Percentiles rank a stretch among this genome's conserved stretches.
phyloP scores from a whole-genome alignment of 2,797 vertebrate species.

The Sternarchorhynchus goeldii region DNA sequence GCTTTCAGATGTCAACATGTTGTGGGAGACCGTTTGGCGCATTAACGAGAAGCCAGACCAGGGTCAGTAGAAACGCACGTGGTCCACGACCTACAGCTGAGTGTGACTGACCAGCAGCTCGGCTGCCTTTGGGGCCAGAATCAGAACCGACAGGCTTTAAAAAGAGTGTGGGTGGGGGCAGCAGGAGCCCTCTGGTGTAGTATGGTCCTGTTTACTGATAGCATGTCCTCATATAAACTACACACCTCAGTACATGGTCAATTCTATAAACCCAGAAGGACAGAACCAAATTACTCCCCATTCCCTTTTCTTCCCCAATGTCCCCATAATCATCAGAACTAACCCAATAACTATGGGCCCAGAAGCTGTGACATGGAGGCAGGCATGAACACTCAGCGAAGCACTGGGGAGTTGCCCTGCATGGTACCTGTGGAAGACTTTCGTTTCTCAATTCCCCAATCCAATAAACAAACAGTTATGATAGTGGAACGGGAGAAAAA shows the following conservation, averaged over 20 bases:
- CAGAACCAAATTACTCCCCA: constrained; percentile 75
- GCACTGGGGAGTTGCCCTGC: constrained; percentile 37
- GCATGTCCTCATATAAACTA: constrained; percentile 7
- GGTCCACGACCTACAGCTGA: background rate
- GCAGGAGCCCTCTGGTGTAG: background rate
- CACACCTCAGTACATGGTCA: constrained; percentile 44
- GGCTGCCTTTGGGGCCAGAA: background rate
- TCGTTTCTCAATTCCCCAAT: constrained; percentile 36
- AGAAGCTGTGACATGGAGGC: constrained; percentile 62
- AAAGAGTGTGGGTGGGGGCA: too few species aligned
- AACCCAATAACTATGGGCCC: background rate
- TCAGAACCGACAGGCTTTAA: background rate
- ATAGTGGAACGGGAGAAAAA: constrained; percentile 12
- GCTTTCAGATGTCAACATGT: background rate
- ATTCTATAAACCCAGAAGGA: constrained; percentile 53
- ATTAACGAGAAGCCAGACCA: constrained; percentile 1
- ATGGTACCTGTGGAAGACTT: constrained; percentile 27
- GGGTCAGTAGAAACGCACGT: background rate
- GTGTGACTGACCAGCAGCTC: background rate
- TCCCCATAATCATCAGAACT: constrained; percentile 17
- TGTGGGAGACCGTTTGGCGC: background rate
- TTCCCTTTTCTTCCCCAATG: constrained; percentile 67
- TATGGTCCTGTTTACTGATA: background rate
- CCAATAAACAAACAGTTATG: constrained; percentile 7
- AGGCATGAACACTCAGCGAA: constrained; percentile 28